Evolutionary conservation across 2,797 vertebrate genomes (phyloP).

Genomic region (Lepilemur septentrionalis): DNA sequence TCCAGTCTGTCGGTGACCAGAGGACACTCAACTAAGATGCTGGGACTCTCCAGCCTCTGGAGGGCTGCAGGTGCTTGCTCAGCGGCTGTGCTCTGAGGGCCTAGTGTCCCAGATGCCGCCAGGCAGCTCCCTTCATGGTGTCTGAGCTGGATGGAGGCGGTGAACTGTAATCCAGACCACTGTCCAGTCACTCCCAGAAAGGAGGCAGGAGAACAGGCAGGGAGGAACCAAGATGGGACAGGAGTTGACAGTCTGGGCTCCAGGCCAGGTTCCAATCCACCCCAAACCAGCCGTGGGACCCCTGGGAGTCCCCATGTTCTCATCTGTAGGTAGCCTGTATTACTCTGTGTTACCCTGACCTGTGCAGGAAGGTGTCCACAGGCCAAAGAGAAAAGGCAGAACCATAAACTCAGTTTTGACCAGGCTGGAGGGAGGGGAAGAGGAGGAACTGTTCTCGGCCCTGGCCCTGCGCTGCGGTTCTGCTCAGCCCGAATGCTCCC

Average conservation of each 20-base stretch:
- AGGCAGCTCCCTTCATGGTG: not conserved
- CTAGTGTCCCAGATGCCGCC: not conserved
- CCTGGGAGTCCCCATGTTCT: not conserved
- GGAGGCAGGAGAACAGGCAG: not conserved
- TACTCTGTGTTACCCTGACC: not conserved
- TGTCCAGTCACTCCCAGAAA: not conserved
- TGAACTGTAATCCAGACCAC: not conserved
- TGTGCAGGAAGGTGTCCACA: not conserved
- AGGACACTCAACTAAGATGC: not conserved
- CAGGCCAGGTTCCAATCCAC: not conserved
- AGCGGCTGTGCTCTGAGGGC: not conserved
- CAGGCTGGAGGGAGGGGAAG: not conserved
- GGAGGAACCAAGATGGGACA: not conserved
- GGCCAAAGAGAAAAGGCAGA: not conserved
- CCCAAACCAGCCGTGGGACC: not conserved
- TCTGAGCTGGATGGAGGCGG: too few relatives aligned
- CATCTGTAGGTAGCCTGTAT: not conserved
- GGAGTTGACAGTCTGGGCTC: not conserved
- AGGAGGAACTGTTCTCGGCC: not conserved
- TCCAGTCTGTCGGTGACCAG: not conserved
- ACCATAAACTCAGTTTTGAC: not conserved
- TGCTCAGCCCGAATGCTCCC: not conserved
- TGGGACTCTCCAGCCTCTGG: not conserved
- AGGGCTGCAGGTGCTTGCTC: not conserved
- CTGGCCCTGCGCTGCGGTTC: rapidly evolving